These are phyloP conservation scores for Enteromius mattozi DNA, from an alignment of 2,797 vertebrate species.

Conservation along the genomic window DNA sequence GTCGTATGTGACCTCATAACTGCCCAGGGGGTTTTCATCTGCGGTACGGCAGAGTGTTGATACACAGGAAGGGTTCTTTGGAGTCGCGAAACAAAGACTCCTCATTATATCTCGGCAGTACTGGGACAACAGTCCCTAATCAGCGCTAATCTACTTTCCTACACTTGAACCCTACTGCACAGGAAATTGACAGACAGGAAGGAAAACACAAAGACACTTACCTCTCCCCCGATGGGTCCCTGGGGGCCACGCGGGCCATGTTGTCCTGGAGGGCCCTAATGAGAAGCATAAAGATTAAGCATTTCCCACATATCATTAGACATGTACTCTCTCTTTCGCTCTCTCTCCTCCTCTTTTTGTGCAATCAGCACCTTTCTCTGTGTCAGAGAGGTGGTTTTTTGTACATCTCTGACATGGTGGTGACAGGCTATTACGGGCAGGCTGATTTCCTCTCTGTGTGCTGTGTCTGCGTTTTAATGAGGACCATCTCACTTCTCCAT, in stretches of 20 bases:
- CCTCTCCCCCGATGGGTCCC: conserved; percentile 86
- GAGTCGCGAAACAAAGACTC: background rate
- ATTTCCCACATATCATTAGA: conserved; percentile 22
- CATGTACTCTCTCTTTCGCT: conserved; percentile 15
- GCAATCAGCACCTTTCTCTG: conserved; percentile 54
- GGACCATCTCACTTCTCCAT: conserved; percentile 34
- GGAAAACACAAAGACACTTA: conserved; percentile 65
- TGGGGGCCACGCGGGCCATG: conserved; percentile 86
- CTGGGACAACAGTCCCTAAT: conserved; percentile 25
- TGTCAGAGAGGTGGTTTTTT: conserved; percentile 55
- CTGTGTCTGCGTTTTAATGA: conserved; percentile 52
- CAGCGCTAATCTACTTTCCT: conserved; percentile 38
- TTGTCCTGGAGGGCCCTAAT: conserved; percentile 89
- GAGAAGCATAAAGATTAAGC: conserved; percentile 63
- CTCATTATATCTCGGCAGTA: conserved; percentile 43
- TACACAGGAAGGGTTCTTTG: background rate
- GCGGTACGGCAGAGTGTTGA: background rate
- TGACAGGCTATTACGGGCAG: conserved; percentile 53
- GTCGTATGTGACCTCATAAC: background rate
- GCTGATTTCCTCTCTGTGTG: conserved; percentile 36
- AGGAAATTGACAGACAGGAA: conserved; percentile 18
- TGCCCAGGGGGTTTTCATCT: background rate
- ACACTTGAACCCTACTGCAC: conserved; percentile 17
- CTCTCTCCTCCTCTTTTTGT: conserved; percentile 27
- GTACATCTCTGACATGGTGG: conserved; percentile 44